phyloP scores from a whole-genome alignment of 2,888 invertebrate genomes.

The Diloba caeruleocephala region DNA sequence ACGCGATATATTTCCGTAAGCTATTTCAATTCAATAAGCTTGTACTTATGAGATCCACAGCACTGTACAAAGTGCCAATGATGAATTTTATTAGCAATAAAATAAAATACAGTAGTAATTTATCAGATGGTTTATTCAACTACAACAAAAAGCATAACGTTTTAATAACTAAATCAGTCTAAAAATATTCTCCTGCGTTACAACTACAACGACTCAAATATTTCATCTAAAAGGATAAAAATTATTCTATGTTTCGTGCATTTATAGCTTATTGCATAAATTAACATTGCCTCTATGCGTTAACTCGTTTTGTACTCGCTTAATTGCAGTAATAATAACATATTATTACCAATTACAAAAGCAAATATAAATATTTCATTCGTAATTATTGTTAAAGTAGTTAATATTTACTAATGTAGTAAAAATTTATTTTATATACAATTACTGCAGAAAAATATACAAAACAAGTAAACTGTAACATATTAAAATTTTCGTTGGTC shows the following conservation, averaged over 20 bases:
- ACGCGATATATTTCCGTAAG: too few relatives aligned
- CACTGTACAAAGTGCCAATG: too few relatives aligned
- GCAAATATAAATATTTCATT: slow-evolving; percentile 45
- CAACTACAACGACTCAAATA: slow-evolving; percentile 81
- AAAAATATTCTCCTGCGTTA: slow-evolving; percentile 86
- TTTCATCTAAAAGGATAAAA: slow-evolving; percentile 79
- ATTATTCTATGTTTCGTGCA: slow-evolving; percentile 66
- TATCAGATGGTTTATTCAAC: slow-evolving; percentile 86
- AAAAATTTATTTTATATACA: slow-evolving; percentile 22
- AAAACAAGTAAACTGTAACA: slow-evolving; percentile 40
- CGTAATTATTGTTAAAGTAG: slow-evolving; percentile 19
- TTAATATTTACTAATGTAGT: slow-evolving; percentile 24
- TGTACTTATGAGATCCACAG: too few relatives aligned
- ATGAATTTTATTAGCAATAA: slow-evolving; percentile 1
- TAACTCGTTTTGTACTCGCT: slow-evolving; percentile 39
- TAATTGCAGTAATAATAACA: slow-evolving; percentile 29
- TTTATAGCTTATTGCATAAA: slow-evolving; percentile 50
- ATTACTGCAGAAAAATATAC: slow-evolving; percentile 46
- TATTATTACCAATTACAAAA: slow-evolving; percentile 33
- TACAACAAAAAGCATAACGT: slow-evolving; percentile 88
- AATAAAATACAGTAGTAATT: slow-evolving; percentile 57
- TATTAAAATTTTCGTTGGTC: slow-evolving; percentile 20
- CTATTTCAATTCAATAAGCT: too few relatives aligned
- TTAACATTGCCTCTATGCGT: slow-evolving; percentile 28
- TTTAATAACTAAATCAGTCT: slow-evolving; percentile 89